A percentile compares a stretch with the other conserved stretches of the same genome.
Evolutionary conservation across 1,140 invertebrate species (phyloP).

Genomic region (Tetraneura akinire): DNA sequence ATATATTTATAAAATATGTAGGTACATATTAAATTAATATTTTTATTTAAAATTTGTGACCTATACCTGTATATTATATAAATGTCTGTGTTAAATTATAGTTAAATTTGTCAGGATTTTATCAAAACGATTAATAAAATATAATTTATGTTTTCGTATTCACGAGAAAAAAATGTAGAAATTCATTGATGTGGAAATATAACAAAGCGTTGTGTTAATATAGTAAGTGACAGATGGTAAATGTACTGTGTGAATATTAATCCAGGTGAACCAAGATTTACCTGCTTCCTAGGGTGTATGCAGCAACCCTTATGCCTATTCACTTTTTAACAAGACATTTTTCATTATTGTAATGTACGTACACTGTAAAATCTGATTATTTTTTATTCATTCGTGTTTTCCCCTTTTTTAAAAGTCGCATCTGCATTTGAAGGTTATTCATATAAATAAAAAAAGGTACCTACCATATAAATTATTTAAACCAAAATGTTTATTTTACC

Average conservation of each 20-base stretch:
- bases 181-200: not conserved
- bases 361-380: slow-evolving; percentile 29
- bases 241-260: slow-evolving; percentile 35
- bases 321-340: slow-evolving; percentile 32
- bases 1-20: not conserved
- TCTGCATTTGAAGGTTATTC: slow-evolving; percentile 23
- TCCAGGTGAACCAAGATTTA: slow-evolving; percentile 36
- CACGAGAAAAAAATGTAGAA: not conserved
- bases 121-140: not conserved
- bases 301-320: slow-evolving; percentile 26
- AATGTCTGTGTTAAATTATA: not conserved
- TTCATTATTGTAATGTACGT: slow-evolving; percentile 25
- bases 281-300: slow-evolving; percentile 26
- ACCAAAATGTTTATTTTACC: not conserved
- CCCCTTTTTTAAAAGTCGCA: slow-evolving; percentile 14
- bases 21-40: not conserved
- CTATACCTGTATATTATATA: not conserved
- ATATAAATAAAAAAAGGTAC: too few relatives aligned
- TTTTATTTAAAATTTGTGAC: not conserved
- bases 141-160: not conserved
- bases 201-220: slow-evolving; percentile 28
- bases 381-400: slow-evolving; percentile 18
- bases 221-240: slow-evolving; percentile 24
- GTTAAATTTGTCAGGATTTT: not conserved
- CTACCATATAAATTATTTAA: not conserved